A percentile compares a stretch with the other conserved stretches of the same genome.
phyloP scores from a whole-genome alignment of 2,888 invertebrate species.

The Acanthosepion pharaonis region DNA sequence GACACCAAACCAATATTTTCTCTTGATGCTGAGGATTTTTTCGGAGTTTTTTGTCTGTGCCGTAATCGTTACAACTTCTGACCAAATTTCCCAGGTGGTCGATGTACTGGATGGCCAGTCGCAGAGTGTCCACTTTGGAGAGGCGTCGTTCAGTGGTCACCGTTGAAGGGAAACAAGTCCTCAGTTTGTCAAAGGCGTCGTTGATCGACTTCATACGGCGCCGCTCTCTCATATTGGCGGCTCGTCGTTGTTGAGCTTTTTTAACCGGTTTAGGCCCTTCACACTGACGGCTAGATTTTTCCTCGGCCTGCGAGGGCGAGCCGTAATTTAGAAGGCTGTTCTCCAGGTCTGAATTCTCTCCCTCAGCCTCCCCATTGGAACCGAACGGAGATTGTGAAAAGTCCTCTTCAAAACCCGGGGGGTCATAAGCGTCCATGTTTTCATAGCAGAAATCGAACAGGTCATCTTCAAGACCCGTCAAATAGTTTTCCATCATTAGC shows the following conservation, averaged over 20 bases:
- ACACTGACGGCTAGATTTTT: neutral
- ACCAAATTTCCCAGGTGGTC: conserved; percentile 92
- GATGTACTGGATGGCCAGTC: conserved; percentile 94
- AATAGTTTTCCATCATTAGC: conserved; percentile 61
- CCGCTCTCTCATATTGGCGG: conserved; percentile 93
- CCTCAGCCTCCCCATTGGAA: conserved; percentile 62
- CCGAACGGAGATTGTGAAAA: conserved; percentile 55
- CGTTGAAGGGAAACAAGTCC: conserved; percentile 89
- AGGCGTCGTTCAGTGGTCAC: conserved; percentile 92
- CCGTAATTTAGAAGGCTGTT: neutral
- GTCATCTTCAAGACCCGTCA: conserved; percentile 64
- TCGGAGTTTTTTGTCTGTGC: conserved; percentile 61
- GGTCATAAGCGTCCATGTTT: conserved; percentile 60
- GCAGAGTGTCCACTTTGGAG: conserved; percentile 94
- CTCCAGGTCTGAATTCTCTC: conserved; percentile 53
- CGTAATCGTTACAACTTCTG: conserved; percentile 75
- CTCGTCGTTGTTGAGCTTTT: conserved; percentile 92
- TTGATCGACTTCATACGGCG: conserved; percentile 97
- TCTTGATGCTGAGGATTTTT: conserved; percentile 82
- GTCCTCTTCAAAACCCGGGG: conserved; percentile 23
- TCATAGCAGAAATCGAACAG: conserved; percentile 67
- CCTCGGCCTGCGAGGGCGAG: neutral
- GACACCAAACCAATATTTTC: conserved; percentile 84
- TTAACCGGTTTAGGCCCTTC: conserved; percentile 67
- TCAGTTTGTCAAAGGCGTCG: conserved; percentile 93